Evolutionary conservation across 2,888 invertebrate species (phyloP).

Genomic region (Melanostoma scalare): DNA sequence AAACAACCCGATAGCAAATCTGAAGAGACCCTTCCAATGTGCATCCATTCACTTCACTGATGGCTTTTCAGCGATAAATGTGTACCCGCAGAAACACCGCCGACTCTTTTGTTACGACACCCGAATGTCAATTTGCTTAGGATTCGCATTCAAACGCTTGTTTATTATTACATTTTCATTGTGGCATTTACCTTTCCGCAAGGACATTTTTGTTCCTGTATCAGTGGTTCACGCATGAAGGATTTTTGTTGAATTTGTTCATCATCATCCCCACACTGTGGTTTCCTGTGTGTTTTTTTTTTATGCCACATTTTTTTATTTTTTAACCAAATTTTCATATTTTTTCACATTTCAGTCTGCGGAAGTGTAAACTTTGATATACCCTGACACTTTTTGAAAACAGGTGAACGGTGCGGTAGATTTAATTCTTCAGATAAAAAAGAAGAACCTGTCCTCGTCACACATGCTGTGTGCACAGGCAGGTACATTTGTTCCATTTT

Average conservation of each 20-base stretch:
- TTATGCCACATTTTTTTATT: conserved; percentile 3
- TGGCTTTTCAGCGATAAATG: conserved; percentile 47
- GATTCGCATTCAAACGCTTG: conserved; percentile 50
- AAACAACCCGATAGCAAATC: neutral
- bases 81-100: neutral
- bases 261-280: conserved; percentile 29
- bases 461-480: conserved; percentile 17
- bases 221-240: conserved; percentile 70
- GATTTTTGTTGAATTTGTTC: conserved; percentile 59
- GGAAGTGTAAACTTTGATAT: conserved; percentile 72
- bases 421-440: conserved; percentile 55
- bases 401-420: conserved; percentile 67
- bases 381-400: conserved; percentile 62
- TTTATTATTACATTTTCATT: conserved; percentile 64
- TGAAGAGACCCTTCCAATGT: conserved; percentile 1
- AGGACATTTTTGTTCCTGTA: conserved; percentile 54
- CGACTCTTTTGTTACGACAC: conserved; percentile 21
- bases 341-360: conserved; percentile 63
- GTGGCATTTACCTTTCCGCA: conserved; percentile 43
- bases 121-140: conserved; percentile 69
- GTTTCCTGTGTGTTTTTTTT: conserved; percentile 32
- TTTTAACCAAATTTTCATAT: conserved; percentile 28
- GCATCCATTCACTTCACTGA: conserved; percentile 17
- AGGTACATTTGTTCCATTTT: conserved; percentile 53
- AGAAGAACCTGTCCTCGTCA: conserved; percentile 46